A percentile compares a stretch with the other conserved stretches of the same genome.
Conservation (phyloP, 2,888 invertebrate species). For the Tipula vernalis region DNA sequence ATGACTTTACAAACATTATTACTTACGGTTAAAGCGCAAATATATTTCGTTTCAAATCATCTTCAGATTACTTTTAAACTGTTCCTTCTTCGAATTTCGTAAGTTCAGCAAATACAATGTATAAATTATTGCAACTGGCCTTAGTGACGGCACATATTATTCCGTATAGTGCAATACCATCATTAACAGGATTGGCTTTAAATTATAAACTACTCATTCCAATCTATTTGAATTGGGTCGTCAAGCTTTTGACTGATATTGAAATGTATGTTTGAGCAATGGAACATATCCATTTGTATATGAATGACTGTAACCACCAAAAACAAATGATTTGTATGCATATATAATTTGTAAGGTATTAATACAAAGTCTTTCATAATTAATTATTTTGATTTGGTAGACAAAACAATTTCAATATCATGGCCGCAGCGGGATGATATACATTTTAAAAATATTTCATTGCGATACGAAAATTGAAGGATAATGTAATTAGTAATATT, state of each 20-base stretch:
- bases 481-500: slow-evolving; percentile 52
- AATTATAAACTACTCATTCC: slow-evolving; percentile 72
- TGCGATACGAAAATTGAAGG: slow-evolving; percentile 52
- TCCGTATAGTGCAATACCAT: slow-evolving; percentile 46
- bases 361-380: neutral
- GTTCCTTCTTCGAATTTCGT: too few relatives aligned
- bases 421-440: slow-evolving; percentile 61
- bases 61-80: too few relatives aligned
- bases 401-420: slow-evolving; percentile 32
- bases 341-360: neutral
- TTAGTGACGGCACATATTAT: slow-evolving; percentile 32
- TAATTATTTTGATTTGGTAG: slow-evolving; percentile 20
- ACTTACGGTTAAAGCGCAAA: too few relatives aligned
- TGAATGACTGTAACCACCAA: neutral
- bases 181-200: slow-evolving; percentile 64
- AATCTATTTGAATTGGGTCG: slow-evolving; percentile 74
- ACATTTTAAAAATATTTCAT: slow-evolving; percentile 54
- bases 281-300: slow-evolving; percentile 46
- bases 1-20: too few relatives aligned
- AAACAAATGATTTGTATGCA: neutral
- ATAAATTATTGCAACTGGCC: too few relatives aligned
- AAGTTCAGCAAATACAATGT: too few relatives aligned
- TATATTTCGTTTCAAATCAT: too few relatives aligned
- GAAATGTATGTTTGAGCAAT: slow-evolving; percentile 74
- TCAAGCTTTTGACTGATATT: slow-evolving; percentile 67